phyloP scores from a whole-genome alignment of 2,888 invertebrate genomes.

The Aphidius colemani region DNA sequence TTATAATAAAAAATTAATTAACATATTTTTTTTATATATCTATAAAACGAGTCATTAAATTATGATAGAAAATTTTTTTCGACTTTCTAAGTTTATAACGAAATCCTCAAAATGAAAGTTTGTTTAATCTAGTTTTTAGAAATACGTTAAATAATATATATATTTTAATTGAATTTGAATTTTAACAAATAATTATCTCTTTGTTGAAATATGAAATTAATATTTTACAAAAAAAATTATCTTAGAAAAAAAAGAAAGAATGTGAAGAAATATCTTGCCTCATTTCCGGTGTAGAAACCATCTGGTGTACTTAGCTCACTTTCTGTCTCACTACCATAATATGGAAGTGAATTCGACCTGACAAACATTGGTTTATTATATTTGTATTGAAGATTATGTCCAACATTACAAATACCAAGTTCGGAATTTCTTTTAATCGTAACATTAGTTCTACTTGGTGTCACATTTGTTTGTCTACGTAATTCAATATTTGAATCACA shows the following conservation, averaged over 20 bases:
- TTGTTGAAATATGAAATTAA: neutral
- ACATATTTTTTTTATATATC: conserved; percentile 10
- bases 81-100: neutral
- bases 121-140: no score
- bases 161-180: no score
- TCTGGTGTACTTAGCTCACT: conserved; percentile 84
- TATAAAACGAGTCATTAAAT: neutral
- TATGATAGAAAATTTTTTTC: no score
- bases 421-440: conserved; percentile 15
- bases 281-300: conserved; percentile 72
- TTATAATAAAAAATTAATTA: conserved; percentile 4
- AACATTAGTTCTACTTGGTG: conserved; percentile 54
- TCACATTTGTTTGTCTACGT: conserved; percentile 52
- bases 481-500: conserved; percentile 66
- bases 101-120: neutral
- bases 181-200: neutral
- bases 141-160: no score
- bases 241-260: no score
- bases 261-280: conserved; percentile 50
- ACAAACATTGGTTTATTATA: conserved; percentile 61
- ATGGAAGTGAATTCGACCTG: conserved; percentile 74
- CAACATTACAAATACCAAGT: conserved; percentile 2
- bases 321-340: conserved; percentile 83
- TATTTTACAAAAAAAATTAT: neutral
- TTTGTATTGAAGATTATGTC: neutral